phyloP scores from a whole-genome alignment of 2,797 vertebrate genomes.

The Phataginus tetradactyla region DNA sequence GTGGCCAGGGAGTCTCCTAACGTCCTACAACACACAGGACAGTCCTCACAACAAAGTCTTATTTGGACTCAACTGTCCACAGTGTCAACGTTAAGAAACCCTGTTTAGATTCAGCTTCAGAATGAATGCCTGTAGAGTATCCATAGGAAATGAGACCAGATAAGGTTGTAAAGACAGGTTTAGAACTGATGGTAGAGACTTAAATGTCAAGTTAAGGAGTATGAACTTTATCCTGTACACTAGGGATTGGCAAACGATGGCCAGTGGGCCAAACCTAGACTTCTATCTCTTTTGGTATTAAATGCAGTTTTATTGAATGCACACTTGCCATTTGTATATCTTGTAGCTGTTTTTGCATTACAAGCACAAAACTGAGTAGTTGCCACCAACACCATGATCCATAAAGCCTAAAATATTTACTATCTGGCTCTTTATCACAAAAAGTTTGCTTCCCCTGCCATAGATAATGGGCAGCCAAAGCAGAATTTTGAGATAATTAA shows the following conservation, averaged over 20 bases:
- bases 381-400: not conserved
- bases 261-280: not conserved
- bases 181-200: not conserved
- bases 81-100: not conserved
- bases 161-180: not conserved
- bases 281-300: not conserved
- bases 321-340: not conserved
- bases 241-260: not conserved
- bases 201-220: not conserved
- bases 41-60: not conserved
- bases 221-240: not conserved
- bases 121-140: not conserved
- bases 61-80: not conserved
- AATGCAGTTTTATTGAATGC: not conserved
- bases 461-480: not conserved
- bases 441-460: not conserved
- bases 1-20: not conserved
- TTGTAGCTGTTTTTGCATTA: not conserved
- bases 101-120: not conserved
- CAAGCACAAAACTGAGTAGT: not conserved
- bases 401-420: not conserved
- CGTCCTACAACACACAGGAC: not conserved
- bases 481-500: not conserved
- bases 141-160: not conserved
- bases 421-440: not conserved